A percentile compares a stretch with the other conserved stretches of the same genome.
phyloP scores from a whole-genome alignment of 2,888 invertebrate genomes.

The Aromia moschata region DNA sequence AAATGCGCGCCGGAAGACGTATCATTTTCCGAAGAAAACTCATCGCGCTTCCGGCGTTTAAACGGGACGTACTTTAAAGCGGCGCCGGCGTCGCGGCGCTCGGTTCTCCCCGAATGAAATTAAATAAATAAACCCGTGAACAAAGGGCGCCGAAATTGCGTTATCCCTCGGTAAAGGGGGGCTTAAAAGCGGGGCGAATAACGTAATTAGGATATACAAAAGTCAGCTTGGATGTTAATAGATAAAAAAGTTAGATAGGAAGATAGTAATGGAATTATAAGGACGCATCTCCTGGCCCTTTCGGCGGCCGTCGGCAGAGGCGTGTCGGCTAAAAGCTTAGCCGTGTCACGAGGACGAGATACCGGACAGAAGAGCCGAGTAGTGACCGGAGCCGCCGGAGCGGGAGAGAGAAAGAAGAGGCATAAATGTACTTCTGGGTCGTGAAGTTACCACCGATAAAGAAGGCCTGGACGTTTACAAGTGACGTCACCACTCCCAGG shows the following conservation, averaged over 20 bases:
- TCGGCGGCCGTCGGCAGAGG: slow-evolving; percentile 39
- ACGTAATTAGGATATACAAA: slow-evolving; percentile 60
- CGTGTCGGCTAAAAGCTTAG: slow-evolving; percentile 43
- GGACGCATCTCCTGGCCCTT: slow-evolving; percentile 51
- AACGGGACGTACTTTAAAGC: slow-evolving; percentile 17
- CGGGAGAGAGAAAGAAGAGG: neutral
- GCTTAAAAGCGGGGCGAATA: slow-evolving; percentile 54
- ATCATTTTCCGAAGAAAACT: too few species aligned
- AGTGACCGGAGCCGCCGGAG: neutral
- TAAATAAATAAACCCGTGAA: slow-evolving; percentile 38
- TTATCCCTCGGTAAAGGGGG: slow-evolving; percentile 32
- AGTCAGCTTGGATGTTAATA: slow-evolving; percentile 60
- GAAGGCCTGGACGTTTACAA: too few species aligned
- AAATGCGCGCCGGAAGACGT: too few species aligned
- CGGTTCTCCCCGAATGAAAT: slow-evolving; percentile 33
- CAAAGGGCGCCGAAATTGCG: slow-evolving; percentile 38
- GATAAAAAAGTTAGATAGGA: slow-evolving; percentile 60
- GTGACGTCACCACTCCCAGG: too few species aligned
- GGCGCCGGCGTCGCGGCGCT: slow-evolving; percentile 12
- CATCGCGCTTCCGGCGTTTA: neutral
- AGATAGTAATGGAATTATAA: slow-evolving; percentile 61
- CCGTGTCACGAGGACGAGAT: slow-evolving; percentile 34
- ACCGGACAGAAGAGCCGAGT: neutral
- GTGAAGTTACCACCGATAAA: too few species aligned
- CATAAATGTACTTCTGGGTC: neutral